A percentile compares a stretch with the other conserved stretches of the same genome.
Conservation (phyloP, 2,797 vertebrate genomes). For the Manis pentadactyla region DNA sequence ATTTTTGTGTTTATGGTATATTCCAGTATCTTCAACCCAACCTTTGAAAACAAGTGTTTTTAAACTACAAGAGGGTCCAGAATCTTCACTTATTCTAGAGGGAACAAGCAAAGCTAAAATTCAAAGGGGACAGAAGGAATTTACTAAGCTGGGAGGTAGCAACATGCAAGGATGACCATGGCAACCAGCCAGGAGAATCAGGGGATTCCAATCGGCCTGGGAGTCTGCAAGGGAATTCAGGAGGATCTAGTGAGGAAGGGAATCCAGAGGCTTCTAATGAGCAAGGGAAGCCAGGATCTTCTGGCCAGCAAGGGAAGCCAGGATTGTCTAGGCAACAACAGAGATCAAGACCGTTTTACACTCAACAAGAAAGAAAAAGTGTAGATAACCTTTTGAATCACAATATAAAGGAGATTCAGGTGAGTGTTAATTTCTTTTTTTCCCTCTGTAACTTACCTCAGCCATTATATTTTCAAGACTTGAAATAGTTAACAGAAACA, state of each 20-base stretch:
- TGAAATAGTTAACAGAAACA: not conserved
- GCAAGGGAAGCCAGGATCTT: not conserved
- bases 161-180: not conserved
- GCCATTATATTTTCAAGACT: not conserved
- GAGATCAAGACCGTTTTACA: conserved; percentile 17
- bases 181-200: not conserved
- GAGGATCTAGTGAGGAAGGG: not conserved
- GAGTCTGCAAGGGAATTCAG: not conserved
- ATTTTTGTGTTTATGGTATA: conserved; percentile 19
- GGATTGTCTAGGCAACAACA: not conserved
- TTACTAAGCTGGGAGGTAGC: not conserved
- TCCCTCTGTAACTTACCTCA: not conserved
- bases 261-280: not conserved
- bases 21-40: conserved; percentile 65
- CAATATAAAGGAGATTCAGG: conserved; percentile 29
- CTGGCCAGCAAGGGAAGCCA: not conserved
- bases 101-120: conserved; percentile 15
- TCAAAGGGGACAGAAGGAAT: not conserved
- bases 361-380: conserved; percentile 48
- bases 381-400: not conserved
- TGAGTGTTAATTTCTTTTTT: conserved; percentile 27
- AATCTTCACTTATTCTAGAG: not conserved
- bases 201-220: not conserved
- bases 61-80: conserved; percentile 15
- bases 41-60: conserved; percentile 37